Conservation (phyloP, 2,888 invertebrate genomes). For the Ectemnius lituratus region DNA sequence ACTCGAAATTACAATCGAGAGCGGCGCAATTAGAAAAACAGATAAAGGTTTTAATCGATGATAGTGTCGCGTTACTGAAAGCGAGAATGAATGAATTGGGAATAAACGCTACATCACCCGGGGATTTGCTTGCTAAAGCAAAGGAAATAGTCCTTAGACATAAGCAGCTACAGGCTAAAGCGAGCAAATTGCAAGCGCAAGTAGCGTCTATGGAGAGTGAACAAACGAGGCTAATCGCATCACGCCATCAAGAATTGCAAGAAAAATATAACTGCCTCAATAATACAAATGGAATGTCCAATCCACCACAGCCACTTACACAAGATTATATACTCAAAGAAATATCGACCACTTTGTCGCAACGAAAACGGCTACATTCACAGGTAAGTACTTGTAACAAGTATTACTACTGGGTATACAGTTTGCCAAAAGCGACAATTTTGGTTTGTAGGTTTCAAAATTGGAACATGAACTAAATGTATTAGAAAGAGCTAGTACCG, state of each 20-base stretch:
- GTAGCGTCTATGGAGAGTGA: conserved; percentile 87
- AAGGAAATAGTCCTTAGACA: conserved; percentile 95
- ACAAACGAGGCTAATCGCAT: conserved; percentile 85
- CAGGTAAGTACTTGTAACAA: conserved; percentile 79
- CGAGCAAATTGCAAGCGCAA: conserved; percentile 91
- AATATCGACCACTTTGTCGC: conserved; percentile 90
- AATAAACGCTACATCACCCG: conserved; percentile 91
- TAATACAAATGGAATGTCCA: conserved; percentile 81
- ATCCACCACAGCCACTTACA: conserved; percentile 82
- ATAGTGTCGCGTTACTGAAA: conserved; percentile 93
- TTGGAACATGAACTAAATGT: conserved; percentile 88
- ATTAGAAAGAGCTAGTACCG: conserved; percentile 86
- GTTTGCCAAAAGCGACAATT: background rate
- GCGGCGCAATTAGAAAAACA: conserved; percentile 95
- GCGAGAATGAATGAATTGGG: conserved; percentile 94
- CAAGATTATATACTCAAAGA: conserved; percentile 92
- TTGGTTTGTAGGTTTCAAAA: conserved; percentile 79
- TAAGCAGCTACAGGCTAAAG: conserved; percentile 94
- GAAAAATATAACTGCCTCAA: conserved; percentile 84
- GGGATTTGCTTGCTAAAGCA: conserved; percentile 90
- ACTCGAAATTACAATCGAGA: conserved; percentile 88
- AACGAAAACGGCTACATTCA: conserved; percentile 90
- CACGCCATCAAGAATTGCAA: conserved; percentile 87
- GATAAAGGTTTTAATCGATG: conserved; percentile 93
- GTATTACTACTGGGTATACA: background rate